A percentile compares a stretch with the other conserved stretches of the same genome.
Evolutionary conservation across 1,140 invertebrate species (phyloP).

Genomic region (Chironomus striatipennis): DNA sequence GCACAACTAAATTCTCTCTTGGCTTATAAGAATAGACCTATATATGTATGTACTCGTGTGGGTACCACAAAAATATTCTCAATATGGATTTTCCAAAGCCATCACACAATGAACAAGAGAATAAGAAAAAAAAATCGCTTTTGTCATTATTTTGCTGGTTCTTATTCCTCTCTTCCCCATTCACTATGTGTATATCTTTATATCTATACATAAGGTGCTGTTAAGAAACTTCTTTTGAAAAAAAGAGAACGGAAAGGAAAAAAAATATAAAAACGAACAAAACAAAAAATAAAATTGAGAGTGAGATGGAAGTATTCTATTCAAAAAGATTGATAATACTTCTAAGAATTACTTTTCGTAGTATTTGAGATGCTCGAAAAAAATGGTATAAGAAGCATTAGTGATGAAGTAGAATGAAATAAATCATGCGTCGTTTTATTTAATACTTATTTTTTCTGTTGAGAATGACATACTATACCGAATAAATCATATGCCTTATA

Average conservation of each 20-base stretch:
- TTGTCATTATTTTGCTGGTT: not conserved
- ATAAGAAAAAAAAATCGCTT: not conserved
- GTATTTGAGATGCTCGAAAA: too few relatives aligned
- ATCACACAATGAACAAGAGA: not conserved
- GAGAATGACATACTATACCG: too few relatives aligned
- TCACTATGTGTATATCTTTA: too few relatives aligned
- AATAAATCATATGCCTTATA: too few relatives aligned
- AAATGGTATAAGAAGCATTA: not conserved
- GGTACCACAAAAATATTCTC: not conserved
- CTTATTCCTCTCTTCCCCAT: not conserved
- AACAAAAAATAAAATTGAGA: too few relatives aligned
- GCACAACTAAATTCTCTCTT: not conserved
- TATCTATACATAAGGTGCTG: not conserved
- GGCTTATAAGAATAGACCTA: too few relatives aligned
- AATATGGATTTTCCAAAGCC: too few relatives aligned
- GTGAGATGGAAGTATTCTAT: not conserved
- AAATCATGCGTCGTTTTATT: not conserved
- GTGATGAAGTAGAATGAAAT: not conserved
- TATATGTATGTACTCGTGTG: not conserved
- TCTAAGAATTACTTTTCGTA: not conserved
- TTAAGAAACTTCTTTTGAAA: slow-evolving; percentile 9
- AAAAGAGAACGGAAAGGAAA: not conserved
- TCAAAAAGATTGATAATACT: slow-evolving; percentile 6
- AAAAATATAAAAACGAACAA: not conserved
- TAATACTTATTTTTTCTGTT: too few relatives aligned